Conservation (phyloP, 2,113 vertebrate species). For the human (Homo sapiens) region GRCh38 chr1:4602501-4603000, state of each 20-base stretch:
- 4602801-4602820: rapidly evolving
- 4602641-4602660: neutral
- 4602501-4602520: neutral
- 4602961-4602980: neutral
- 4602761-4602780: rapidly evolving
- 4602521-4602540: rapidly evolving
- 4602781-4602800: rapidly evolving
- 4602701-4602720: neutral
- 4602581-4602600: no score
- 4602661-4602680: neutral
- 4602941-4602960: neutral
- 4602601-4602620: neutral
- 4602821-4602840: neutral
- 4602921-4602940: rapidly evolving
- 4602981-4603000: neutral
- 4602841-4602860: neutral
- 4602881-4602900: neutral
- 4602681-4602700: neutral
- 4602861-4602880: neutral
- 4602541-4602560: neutral
- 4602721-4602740: neutral
- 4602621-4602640: rapidly evolving
- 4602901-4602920: neutral
- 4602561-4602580: neutral
- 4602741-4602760: rapidly evolving